A percentile compares a stretch with the other conserved stretches of the same genome.
These are phyloP conservation scores for Pyrgilauda ruficollis DNA, from an alignment of 2,113 vertebrate species.

Conservation along the genomic window DNA sequence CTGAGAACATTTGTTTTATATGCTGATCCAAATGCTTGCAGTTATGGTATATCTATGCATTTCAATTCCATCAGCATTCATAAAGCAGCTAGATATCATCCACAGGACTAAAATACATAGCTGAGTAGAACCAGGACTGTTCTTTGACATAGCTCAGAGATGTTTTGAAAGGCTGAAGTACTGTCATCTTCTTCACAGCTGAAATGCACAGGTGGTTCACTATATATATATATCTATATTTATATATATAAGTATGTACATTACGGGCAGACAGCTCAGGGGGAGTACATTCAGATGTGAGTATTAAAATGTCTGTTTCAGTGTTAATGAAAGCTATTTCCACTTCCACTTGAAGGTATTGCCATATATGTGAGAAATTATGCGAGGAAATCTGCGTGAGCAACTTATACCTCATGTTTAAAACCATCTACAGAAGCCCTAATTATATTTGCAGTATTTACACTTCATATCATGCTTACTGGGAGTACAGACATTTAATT, in stretches of 20 bases:
- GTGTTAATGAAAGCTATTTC: not conserved
- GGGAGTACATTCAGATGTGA: not conserved
- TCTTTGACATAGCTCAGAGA: slow-evolving; percentile 4
- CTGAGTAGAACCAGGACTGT: not conserved
- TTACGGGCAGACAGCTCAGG: not conserved
- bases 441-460: not conserved
- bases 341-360: not conserved
- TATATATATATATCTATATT: not conserved
- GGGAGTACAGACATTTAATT: not conserved
- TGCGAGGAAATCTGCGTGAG: not conserved
- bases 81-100: not conserved
- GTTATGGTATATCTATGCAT: not conserved
- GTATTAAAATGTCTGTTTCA: not conserved
- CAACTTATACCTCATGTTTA: not conserved
- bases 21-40: not conserved
- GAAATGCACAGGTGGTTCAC: not conserved
- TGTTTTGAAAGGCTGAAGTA: slow-evolving; percentile 3
- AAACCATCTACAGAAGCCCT: not conserved
- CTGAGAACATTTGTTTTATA: not conserved
- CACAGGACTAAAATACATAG: not conserved
- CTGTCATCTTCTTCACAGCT: not conserved
- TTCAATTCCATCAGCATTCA: not conserved
- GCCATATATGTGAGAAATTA: not conserved
- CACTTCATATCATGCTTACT: not conserved
- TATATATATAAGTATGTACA: not conserved